Evolutionary conservation across 2,888 invertebrate genomes (phyloP), one percentile per base, ranked within the genome.

Genomic region (Acleris cristana): DNA sequence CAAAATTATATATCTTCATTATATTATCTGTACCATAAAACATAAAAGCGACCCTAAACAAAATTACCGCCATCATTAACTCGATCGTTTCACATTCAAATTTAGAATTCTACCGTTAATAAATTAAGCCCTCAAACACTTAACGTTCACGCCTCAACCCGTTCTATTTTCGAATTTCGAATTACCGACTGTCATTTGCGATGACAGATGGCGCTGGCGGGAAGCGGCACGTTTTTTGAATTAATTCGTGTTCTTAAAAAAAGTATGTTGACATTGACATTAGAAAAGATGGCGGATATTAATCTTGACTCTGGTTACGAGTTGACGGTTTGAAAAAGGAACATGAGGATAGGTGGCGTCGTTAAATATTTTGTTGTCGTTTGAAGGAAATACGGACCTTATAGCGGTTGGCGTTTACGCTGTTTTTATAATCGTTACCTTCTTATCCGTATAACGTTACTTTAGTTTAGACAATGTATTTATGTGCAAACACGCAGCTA

Each of bases 71-170:
- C 67, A 62, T 67, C 57, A 67, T 66, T 57, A 57, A 62, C 66
- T 57, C 61, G 30, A 44, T 53, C 65, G 59, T 67, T 65, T 53
- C 70, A 70, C 70, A 74, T 77, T 78, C 71, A 75, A 77, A 78
- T 78, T 79, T 80, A 76, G 79, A 78, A 78, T 72, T 70, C 74
- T 76, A 78, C 74, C 76, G 75, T 73, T 80, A 69, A 84, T 85
- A 84, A 84, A 85, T 85, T 84, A 84, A 82, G 74, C 73, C 73
- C 80, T 83, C 79, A 79, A 84, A 81, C 82, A 81, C 78, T 84
- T 82, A 81, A 79, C 80, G 76, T 65, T 51, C 18, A 56, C 52
- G 60, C 49, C 59, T 56, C 72, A 76, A 76, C 73, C 73, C 72
- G 74, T 79, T 80, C 81, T 79, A 79, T 79, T 79, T 79, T 74